Evolutionary conservation across 2,888 invertebrate genomes (phyloP), one percentile per base, ranked within the genome.

Genomic region (Leucophenga maculata): DNA sequence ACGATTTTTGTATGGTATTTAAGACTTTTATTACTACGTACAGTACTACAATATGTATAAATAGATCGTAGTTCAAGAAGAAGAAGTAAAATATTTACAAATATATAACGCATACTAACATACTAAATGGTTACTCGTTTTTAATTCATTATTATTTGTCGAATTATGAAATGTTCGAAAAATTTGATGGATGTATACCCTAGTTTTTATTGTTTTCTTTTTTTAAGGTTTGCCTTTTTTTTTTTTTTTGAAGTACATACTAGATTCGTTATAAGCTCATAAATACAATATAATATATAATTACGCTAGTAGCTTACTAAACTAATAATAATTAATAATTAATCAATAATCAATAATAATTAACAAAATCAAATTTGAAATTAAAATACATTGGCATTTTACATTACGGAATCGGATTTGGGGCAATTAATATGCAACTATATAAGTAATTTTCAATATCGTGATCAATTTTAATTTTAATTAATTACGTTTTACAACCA

Each of bases 281-380:
- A 83, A 81, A 82, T 83, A 83, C 82, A 81, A 73, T 79, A 77
- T 78, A 79, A 72, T 77, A 78, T 77, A 78, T 79, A 77, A 72
- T 73, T 76, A 74, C 72, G 52, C 64, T 73, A 67, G 52, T 55
- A 72, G 70, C 72, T 65, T 65, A 74, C 71, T 69, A 69, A 70
- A 64, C 67, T 70, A 70, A 70, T 67, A 74, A 73, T 74, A 71
- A 71, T 69, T 71, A 74, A 18, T 13, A 54, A n/a, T 31, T 44
- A 13, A 54, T 13, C 8, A 20, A 62, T 31, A 46, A 55, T 68
- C 39, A 31, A 54, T 14, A 1, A 31, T 32, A 52, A 22, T 13
- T 50, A 14, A 55, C 54, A 68, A 69, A 74, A 44, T 26, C 26
- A 26, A 26, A 26, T 13, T 54, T 46, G 13, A 39, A 46, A 62